phyloP scores from a whole-genome alignment of 1,140 invertebrate genomes.

The Lethocerus indicus region DNA sequence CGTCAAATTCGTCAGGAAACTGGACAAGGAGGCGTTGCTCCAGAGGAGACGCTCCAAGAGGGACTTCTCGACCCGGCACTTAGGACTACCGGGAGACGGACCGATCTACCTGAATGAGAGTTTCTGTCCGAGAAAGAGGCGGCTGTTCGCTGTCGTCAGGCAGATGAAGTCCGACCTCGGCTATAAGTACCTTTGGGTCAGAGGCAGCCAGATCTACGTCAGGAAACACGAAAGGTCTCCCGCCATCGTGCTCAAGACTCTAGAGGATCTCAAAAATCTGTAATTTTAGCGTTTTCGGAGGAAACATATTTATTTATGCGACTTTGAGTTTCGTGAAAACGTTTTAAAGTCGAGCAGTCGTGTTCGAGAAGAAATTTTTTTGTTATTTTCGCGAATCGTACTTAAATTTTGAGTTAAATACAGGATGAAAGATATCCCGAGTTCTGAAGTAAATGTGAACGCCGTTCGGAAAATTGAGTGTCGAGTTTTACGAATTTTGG shows the following conservation, averaged over 20 bases:
- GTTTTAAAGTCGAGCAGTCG: too few species aligned
- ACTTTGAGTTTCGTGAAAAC: too few species aligned
- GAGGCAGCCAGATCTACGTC: background rate
- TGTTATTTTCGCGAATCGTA: too few species aligned
- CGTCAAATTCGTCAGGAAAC: slow-evolving; percentile 4
- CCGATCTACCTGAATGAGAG: slow-evolving; percentile 5
- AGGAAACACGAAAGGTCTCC: background rate
- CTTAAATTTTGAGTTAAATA: too few species aligned
- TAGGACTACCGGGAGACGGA: background rate
- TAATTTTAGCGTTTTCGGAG: too few species aligned
- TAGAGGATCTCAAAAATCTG: slow-evolving; percentile 1
- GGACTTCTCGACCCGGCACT: slow-evolving; percentile 2
- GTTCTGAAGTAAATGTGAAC: too few species aligned
- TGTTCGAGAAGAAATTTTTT: too few species aligned
- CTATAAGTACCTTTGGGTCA: slow-evolving; percentile 6
- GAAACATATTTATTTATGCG: too few species aligned
- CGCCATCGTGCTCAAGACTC: background rate
- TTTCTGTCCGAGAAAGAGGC: background rate
- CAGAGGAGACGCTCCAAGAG: background rate
- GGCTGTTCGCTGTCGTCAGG: background rate
- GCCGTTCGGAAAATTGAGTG: too few species aligned
- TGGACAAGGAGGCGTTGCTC: slow-evolving; percentile 3
- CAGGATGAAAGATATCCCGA: too few species aligned
- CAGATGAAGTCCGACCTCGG: background rate
- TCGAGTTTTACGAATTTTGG: too few species aligned